Evolutionary conservation across 2,888 invertebrate genomes (phyloP).

Genomic region (Tenthredo scrophulariae): DNA sequence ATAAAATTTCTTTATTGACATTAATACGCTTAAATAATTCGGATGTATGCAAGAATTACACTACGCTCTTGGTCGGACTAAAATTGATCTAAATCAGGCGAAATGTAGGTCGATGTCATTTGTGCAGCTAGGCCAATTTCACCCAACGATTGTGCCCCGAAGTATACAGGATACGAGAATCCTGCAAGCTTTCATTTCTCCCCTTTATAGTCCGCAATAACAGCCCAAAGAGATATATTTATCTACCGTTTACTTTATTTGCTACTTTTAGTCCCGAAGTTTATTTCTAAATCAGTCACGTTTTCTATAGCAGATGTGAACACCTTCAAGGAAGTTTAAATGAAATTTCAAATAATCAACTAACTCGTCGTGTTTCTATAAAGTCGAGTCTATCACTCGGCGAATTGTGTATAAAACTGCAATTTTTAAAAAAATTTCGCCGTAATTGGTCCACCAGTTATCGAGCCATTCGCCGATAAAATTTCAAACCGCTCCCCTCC

Average conservation of each 20-base stretch:
- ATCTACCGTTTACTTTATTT: not conserved
- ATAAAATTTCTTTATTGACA: too few relatives aligned
- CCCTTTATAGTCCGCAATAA: not conserved
- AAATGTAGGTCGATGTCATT: slow-evolving; percentile 29
- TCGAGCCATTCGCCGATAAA: not conserved
- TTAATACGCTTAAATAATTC: not conserved
- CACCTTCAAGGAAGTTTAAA: not conserved
- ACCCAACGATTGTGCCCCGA: not conserved
- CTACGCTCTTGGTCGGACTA: not conserved
- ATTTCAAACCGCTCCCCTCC: not conserved
- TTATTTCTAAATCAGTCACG: not conserved
- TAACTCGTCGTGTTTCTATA: too few relatives aligned
- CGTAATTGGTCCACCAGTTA: not conserved
- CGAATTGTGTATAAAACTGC: too few relatives aligned
- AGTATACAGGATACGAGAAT: slow-evolving; percentile 6
- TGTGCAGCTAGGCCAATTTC: slow-evolving; percentile 18
- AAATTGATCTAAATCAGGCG: not conserved
- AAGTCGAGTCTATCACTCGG: not conserved
- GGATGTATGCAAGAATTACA: not conserved
- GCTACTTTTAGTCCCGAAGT: not conserved
- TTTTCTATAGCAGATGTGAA: not conserved
- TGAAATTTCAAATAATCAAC: not conserved
- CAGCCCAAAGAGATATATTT: not conserved
- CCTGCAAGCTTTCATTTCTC: slow-evolving; percentile 1
- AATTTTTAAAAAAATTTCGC: not conserved